phyloP scores from a whole-genome alignment of 2,113 vertebrate genomes.

The Clarias gariepinus region DNA sequence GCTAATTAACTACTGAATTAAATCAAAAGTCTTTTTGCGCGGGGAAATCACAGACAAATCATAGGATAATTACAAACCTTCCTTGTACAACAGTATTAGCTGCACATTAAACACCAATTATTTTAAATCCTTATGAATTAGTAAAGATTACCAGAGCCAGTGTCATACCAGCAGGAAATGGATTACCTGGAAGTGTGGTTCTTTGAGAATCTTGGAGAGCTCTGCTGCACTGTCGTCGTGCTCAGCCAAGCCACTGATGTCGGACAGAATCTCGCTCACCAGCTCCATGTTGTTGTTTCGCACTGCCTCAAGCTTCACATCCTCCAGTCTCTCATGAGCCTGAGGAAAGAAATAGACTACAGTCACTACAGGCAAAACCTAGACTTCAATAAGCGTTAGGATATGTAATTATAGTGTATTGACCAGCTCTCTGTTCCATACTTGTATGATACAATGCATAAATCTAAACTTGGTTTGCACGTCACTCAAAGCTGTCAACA shows the following conservation, averaged over 20 bases:
- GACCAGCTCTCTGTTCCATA: not conserved
- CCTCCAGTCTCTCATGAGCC: conserved; percentile 94
- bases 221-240: conserved; percentile 84
- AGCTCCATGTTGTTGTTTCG: conserved; percentile 90
- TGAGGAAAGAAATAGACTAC: conserved; percentile 56
- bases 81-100: not conserved
- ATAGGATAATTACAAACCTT: not conserved
- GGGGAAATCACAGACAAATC: not conserved
- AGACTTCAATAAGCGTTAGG: not conserved
- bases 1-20: not conserved
- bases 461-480: too few species aligned
- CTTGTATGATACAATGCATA: too few species aligned
- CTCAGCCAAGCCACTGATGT: conserved; percentile 80
- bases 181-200: conserved; percentile 93
- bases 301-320: conserved; percentile 92
- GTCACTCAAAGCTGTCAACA: too few species aligned
- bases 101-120: not conserved
- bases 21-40: not conserved
- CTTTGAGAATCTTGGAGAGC: conserved; percentile 86
- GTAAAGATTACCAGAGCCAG: not conserved
- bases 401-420: not conserved
- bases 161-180: not conserved
- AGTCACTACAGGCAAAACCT: not conserved
- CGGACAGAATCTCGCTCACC: conserved; percentile 91
- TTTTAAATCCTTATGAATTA: conserved; percentile 1